Evolutionary conservation across 1,140 invertebrate species (phyloP), one percentile per base, ranked within the genome.

Genomic region (Fragariocoptes setiger): DNA sequence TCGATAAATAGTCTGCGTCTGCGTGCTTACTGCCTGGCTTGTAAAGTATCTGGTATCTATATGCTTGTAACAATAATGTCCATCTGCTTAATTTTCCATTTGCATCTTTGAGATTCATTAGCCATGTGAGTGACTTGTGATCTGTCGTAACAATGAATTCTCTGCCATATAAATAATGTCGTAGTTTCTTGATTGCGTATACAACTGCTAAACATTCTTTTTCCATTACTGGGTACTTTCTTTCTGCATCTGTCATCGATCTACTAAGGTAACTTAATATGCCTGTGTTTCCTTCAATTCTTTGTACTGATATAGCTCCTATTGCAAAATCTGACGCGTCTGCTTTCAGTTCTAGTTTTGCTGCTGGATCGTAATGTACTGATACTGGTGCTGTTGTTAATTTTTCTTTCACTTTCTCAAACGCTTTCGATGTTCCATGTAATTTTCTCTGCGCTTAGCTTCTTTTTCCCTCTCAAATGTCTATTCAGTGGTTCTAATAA

Each of bases 381-480:
- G 45, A 42, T 15, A 55, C 52, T 17, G 46, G 46, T 38, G 48
- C 22, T 2, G 15, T 13, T 3, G 46, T 47, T 19, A 54, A 22
- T 16, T 37, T 31, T n/a, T 41, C 17, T 47, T 61, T 62, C 4
- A 63, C 21, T 20, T 42, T 40, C 22, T 57, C 49, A 20, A 53
- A 54, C 3, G 49, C 53, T 37, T 63, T 38, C 41, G 51, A 19
- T 21, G 53, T 50, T 4, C 51, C 36, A n/a, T n/a, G n/a, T n/a
- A n/a, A n/a, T n/a, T 0, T 48, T 1, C 4, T 25, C 44, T 60
- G 59, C 62, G 13, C 38, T 8, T 37, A 53, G 61, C 4, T 37
- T 19, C n/a, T 16, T 37, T 15, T 61, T 49, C 47, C 61, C 59
- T 44, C 56, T 56, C 13, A 56, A 38, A n/a, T 63, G 44, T 2